Evolutionary conservation across 2,888 invertebrate species (phyloP), one percentile per base, ranked within the genome.

Genomic region (Noctua pronuba): DNA sequence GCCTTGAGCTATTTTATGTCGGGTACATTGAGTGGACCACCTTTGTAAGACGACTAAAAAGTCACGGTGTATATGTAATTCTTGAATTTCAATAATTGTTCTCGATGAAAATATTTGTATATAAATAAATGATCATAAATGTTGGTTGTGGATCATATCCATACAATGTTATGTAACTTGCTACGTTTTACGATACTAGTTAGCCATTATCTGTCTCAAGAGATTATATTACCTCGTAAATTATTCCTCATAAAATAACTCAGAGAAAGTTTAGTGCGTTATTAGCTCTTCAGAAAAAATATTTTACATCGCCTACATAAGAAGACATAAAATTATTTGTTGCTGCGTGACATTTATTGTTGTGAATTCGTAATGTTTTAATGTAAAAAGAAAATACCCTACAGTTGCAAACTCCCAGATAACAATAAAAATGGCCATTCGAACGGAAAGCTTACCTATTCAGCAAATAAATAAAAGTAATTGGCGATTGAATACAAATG

Each of bases 221-320:
- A 71, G 35, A 67, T 84, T 82, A 75, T 73, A 31, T 7, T 65
- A 44, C 21, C 65, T 69, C 85, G 73, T 84, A 84, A 84, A 84
- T 79, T 70, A 69, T 75, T 31, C 7, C 49, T 73, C 74, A 64
- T 84, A 85, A 84, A 77, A 73, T 73, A 73, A 72, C 49, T 3
- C 44, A 74, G 52, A 72, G 7, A 41, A 84, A 44, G n/a, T 74
- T 71, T 69, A 72, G 38, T 49, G 13, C 31, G 35, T 65, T 81
- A 55, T 79, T 60, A 72, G n/a, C 31, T 74, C n/a, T 75, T 79
- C 24, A 64, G 70, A 80, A 70, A 70, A 65, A 46, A 64, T 28
- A 66, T 62, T 55, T 28, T 67, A 67, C 28, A 55, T 49, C 35
- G n/a, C 44, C n/a, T 44, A 21, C 10, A 1, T 44, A 28, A 38